These are phyloP conservation scores for Mus minutoides DNA, from an alignment of 2,797 vertebrate species.

Conservation along the genomic window DNA sequence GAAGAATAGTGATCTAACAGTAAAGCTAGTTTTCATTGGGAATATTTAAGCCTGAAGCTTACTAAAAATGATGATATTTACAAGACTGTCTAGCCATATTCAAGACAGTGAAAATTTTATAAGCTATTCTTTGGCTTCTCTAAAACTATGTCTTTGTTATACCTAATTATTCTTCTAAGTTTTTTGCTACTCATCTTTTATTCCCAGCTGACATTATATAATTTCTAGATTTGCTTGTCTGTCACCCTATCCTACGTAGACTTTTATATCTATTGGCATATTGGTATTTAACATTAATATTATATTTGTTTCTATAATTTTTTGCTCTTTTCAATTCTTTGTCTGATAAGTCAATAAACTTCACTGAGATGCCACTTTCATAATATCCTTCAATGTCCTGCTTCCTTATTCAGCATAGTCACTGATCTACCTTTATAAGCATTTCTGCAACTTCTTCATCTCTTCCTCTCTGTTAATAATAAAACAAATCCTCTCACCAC, in stretches of 20 bases:
- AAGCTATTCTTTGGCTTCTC: not conserved
- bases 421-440: conserved; percentile 16
- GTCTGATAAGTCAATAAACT: conserved; percentile 18
- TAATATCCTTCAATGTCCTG: not conserved
- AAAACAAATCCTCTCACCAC: conserved; percentile 18
- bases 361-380: not conserved
- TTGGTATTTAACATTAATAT: conserved; percentile 34
- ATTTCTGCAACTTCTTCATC: not conserved
- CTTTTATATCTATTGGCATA: not conserved
- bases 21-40: conserved; percentile 55
- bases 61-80: conserved; percentile 35
- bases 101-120: conserved; percentile 37
- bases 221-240: conserved; percentile 10
- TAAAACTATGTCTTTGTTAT: conserved; percentile 32
- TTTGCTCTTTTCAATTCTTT: conserved; percentile 48
- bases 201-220: not conserved
- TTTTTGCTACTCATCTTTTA: conserved; percentile 8
- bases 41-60: conserved; percentile 58
- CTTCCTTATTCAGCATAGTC: conserved; percentile 39
- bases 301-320: conserved; percentile 24
- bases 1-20: conserved; percentile 52
- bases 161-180: conserved; percentile 28
- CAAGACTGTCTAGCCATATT: conserved; percentile 39
- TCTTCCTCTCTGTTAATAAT: not conserved
- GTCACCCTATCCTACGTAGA: not conserved